Evolutionary conservation across 2,113 vertebrate species (phyloP), one percentile per base, ranked within the genome.

Genomic region (Centropus bengalensis): DNA sequence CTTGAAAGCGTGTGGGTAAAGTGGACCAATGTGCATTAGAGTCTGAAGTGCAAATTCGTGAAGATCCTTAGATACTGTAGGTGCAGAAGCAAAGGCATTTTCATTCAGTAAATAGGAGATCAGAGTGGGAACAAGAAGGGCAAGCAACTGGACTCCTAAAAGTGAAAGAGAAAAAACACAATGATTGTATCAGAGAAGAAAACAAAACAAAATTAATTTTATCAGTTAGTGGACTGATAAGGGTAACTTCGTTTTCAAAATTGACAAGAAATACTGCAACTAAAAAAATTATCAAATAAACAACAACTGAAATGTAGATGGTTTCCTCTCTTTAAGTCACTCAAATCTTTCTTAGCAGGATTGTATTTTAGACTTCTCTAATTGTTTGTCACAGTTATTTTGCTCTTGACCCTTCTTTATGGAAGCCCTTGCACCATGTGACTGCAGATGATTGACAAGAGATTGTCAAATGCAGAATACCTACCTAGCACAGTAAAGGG

Each of bases 41-140:
- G 99, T 99, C 96, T 99, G 99, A 70, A 99, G 99, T 67, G 99
- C 99, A 96, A 99, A 99, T 82, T 99, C 99, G 4, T 99, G 99
- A 89, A 99, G 98, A 86, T 98, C 98, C 96, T 98, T 99, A 82
- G 99, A 99, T 91, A 97, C 90, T 56, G 98, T 86, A 49, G 98
- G 93, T 30, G 99, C 99, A 36, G 98, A 98, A 78, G 98, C 98
- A 96, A 99, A 98, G 82, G 98, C 98, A 40, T 98, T 98, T 96
- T 99, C 99, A 96, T 99, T 99, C 98, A 99, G 97, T 93, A 99
- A 98, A 91, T 99, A 99, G 17, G 99, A 99, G 93, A 99, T 98
- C 59, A 99, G 98, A 15, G 98, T 99, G 22, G 99, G 99, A 71
- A 99, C 99, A 1, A 99, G 98, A 74, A 99, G 99, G 91, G 99